Percentiles rank a stretch among this genome's conserved stretches.
phyloP scores from a whole-genome alignment of 2,113 vertebrate species.

The Colinus virginianus region DNA sequence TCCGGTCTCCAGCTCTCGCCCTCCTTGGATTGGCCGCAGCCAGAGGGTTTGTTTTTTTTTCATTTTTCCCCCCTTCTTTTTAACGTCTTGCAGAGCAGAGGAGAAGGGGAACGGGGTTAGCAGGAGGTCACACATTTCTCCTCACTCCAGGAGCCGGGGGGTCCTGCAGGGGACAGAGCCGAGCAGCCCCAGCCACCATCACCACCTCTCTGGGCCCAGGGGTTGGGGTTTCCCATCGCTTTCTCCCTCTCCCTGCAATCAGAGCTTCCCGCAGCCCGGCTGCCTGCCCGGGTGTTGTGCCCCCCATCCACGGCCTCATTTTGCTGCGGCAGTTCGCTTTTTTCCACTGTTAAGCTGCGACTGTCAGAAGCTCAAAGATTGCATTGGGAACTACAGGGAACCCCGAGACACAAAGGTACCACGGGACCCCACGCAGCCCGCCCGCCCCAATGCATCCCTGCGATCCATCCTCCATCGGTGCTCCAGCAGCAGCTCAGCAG shows the following conservation, averaged over 20 bases:
- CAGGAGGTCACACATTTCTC: constrained; percentile 65
- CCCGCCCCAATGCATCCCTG: rapidly evolving
- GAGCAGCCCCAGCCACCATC: not conserved
- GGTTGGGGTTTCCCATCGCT: not conserved
- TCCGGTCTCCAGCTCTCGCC: constrained; percentile 32
- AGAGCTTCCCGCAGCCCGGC: not conserved
- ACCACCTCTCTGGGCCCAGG: not conserved
- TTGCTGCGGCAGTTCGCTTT: not conserved
- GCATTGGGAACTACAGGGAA: not conserved
- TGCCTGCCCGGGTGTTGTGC: rapidly evolving
- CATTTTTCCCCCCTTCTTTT: not conserved
- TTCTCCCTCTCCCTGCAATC: not conserved
- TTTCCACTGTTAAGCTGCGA: not conserved
- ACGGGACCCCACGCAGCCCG: not conserved
- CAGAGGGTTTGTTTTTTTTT: rapidly evolving
- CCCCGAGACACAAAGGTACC: not conserved
- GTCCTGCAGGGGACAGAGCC: constrained; percentile 8
- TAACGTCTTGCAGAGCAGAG: not conserved
- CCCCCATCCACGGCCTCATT: not conserved
- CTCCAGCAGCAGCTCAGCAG: not conserved
- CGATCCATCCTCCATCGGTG: rapidly evolving
- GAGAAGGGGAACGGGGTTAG: constrained; percentile 51
- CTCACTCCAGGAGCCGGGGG: constrained; percentile 57
- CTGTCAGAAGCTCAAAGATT: not conserved
- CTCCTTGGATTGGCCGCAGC: constrained; percentile 13